Evolutionary conservation across 2,888 invertebrate species (phyloP).

Genomic region (Camptogramma bilineatum): DNA sequence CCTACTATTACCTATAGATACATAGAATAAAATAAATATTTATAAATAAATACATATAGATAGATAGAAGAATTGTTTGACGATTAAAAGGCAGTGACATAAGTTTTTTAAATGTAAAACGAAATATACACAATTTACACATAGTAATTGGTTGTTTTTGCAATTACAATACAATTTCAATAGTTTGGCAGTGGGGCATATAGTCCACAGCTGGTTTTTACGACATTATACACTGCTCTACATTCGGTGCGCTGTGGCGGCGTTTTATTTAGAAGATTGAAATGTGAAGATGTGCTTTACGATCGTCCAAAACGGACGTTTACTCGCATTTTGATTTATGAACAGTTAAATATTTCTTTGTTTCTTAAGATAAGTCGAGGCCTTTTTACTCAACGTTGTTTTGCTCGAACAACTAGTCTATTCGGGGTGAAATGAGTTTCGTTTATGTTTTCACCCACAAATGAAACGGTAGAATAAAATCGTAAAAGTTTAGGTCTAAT

Average conservation of each 20-base stretch:
- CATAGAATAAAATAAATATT: too few relatives aligned
- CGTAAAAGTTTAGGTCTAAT: conserved; percentile 60
- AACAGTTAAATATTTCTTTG: conserved; percentile 55
- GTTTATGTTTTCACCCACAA: conserved; percentile 57
- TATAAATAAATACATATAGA: too few relatives aligned
- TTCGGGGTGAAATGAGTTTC: conserved; percentile 56
- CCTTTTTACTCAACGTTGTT: conserved; percentile 38
- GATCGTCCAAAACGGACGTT: conserved; percentile 70
- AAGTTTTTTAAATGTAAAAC: neutral
- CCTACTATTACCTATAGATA: too few relatives aligned
- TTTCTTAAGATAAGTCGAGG: conserved; percentile 62
- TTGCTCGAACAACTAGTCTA: conserved; percentile 49
- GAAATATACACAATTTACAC: too few relatives aligned
- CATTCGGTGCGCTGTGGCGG: conserved; percentile 25
- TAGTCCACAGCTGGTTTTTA: conserved; percentile 18
- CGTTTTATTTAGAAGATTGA: conserved; percentile 37
- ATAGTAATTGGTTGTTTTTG: too few relatives aligned
- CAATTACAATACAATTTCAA: neutral
- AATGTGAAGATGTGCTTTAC: conserved; percentile 59
- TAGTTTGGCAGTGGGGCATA: neutral
- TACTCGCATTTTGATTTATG: conserved; percentile 73
- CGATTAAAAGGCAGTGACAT: too few relatives aligned
- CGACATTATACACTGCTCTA: conserved; percentile 5
- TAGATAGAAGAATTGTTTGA: too few relatives aligned
- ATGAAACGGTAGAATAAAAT: conserved; percentile 52